phyloP scores from a whole-genome alignment of 1,140 invertebrate genomes.

The Drosophila setifemur region DNA sequence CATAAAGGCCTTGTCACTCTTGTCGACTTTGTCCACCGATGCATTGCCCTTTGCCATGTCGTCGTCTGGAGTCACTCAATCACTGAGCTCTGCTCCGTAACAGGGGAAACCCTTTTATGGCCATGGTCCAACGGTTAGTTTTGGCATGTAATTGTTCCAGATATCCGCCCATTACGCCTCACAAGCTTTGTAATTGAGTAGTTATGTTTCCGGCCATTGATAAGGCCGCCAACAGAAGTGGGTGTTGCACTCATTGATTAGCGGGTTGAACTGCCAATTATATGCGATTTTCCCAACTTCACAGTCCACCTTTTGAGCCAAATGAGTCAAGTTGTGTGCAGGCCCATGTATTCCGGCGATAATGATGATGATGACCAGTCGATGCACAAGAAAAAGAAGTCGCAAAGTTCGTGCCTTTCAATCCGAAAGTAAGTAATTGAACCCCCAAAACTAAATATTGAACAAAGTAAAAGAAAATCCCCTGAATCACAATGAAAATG shows the following conservation, averaged over 20 bases:
- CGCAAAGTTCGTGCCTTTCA: neutral
- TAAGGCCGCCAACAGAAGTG: conserved; percentile 41
- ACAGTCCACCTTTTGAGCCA: conserved; percentile 7
- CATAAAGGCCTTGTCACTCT: conserved; percentile 28
- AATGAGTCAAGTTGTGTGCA: conserved; percentile 41
- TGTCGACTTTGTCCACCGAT: neutral
- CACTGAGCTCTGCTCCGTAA: neutral
- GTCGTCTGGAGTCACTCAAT: conserved; percentile 13
- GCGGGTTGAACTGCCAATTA: conserved; percentile 43
- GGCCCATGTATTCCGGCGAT: neutral
- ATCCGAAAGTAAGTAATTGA: conserved; percentile 31
- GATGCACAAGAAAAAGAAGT: neutral
- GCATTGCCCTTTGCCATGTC: conserved; percentile 45
- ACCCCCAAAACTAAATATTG: too few species aligned
- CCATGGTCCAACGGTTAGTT: neutral
- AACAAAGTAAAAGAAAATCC: too few species aligned
- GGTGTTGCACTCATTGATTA: conserved; percentile 49
- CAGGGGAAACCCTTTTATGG: conserved; percentile 22
- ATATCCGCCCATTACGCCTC: conserved; percentile 38
- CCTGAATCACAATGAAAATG: too few species aligned
- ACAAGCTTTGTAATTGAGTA: conserved; percentile 64
- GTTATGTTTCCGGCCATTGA: conserved; percentile 56
- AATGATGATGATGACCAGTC: conserved; percentile 38
- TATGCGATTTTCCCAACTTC: conserved; percentile 5
- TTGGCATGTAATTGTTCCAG: conserved; percentile 21